Evolutionary conservation across 2,113 vertebrate species (phyloP).

Genomic region (Dicerorhinus sumatrensis): DNA sequence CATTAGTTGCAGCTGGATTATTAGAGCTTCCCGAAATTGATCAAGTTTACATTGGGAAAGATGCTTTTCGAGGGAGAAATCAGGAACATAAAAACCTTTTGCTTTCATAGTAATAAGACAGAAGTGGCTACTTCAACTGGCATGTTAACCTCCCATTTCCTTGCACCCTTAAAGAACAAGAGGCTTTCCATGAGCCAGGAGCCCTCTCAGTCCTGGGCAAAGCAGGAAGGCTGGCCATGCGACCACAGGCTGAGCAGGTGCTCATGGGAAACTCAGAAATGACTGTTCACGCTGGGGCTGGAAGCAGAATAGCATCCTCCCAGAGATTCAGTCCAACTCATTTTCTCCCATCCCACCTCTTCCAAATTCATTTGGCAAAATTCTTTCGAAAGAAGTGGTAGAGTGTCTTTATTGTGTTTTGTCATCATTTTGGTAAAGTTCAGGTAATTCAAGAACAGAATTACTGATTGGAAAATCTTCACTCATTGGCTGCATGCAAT

Average conservation of each 20-base stretch:
- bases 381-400: background rate
- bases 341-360: background rate
- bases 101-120: constrained; percentile 21
- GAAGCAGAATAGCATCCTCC: rapidly evolving
- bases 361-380: background rate
- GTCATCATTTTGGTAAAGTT: background rate
- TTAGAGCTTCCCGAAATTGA: constrained; percentile 49
- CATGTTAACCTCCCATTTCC: background rate
- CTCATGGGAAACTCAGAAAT: rapidly evolving
- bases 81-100: background rate
- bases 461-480: background rate
- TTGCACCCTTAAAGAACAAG: background rate
- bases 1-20: constrained; percentile 43
- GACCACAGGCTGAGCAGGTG: rapidly evolving
- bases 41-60: constrained; percentile 27
- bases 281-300: background rate
- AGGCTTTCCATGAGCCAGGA: background rate
- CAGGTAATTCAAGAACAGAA: background rate
- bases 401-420: background rate
- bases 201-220: background rate
- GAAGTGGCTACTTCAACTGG: background rate
- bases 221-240: background rate
- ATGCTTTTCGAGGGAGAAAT: background rate
- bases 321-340: background rate
- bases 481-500: background rate